Evolutionary conservation across 2,797 vertebrate genomes (phyloP).

Genomic region (Onychomys torridus): DNA sequence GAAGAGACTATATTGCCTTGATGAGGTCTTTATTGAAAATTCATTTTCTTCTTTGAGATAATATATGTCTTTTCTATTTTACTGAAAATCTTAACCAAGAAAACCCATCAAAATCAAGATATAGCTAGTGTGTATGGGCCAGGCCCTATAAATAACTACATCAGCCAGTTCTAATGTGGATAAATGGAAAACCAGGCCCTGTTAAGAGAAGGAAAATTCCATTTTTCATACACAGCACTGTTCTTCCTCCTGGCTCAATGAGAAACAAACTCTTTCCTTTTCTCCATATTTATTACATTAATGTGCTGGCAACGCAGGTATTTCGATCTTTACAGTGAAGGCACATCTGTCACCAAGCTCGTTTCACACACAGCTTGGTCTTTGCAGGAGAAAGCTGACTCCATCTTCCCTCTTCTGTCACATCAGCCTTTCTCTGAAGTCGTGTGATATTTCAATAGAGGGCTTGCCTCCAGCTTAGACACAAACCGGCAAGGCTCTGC

Average conservation of each 20-base stretch:
- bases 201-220: conserved; percentile 72
- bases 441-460: not conserved
- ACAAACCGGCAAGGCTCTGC: not conserved
- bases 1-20: conserved; percentile 38
- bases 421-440: not conserved
- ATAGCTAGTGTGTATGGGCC: conserved; percentile 11
- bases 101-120: conserved; percentile 59
- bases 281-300: conserved; percentile 61
- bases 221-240: conserved; percentile 65
- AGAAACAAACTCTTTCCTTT: conserved; percentile 56
- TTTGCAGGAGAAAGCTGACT: conserved; percentile 43
- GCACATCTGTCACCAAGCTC: conserved; percentile 24
- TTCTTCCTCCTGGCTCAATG: conserved; percentile 22
- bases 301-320: not conserved
- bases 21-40: conserved; percentile 57
- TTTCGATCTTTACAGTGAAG: conserved; percentile 34
- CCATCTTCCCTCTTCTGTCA: not conserved
- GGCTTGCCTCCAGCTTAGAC: not conserved
- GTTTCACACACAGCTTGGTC: conserved; percentile 36
- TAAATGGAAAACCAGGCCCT: conserved; percentile 73
- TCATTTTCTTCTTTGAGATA: conserved; percentile 61
- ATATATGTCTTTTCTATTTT: conserved; percentile 49
- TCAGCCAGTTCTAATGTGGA: conserved; percentile 70
- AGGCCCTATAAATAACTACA: conserved; percentile 64
- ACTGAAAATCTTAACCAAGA: conserved; percentile 65